These are phyloP conservation scores for Drosophila ezoana DNA, from an alignment of 2,888 invertebrate genomes.

Conservation along the genomic window DNA sequence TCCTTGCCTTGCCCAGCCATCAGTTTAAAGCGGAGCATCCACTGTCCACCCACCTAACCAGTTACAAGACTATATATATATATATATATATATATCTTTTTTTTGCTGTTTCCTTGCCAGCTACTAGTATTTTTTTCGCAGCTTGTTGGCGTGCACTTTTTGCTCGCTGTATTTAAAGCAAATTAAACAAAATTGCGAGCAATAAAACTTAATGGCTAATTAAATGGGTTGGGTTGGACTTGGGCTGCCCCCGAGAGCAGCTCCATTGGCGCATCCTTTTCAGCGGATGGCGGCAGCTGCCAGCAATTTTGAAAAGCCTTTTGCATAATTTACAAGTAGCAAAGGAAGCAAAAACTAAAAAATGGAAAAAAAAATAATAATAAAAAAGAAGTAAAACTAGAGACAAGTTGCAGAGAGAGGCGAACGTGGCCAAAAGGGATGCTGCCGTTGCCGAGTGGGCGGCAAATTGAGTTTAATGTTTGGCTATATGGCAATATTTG, in stretches of 20 bases:
- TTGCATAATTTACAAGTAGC: constrained; percentile 80
- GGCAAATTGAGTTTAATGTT: constrained; percentile 57
- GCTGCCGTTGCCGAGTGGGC: constrained; percentile 29
- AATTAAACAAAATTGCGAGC: constrained; percentile 81
- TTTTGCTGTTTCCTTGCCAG: constrained; percentile 23
- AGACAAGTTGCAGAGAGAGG: constrained; percentile 37
- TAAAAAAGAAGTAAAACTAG: constrained; percentile 19
- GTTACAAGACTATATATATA: constrained; percentile 37
- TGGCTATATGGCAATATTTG: constrained; percentile 57
- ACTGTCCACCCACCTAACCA: constrained; percentile 57
- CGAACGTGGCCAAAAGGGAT: constrained; percentile 8
- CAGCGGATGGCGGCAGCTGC: constrained; percentile 54
- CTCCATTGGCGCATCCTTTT: constrained; percentile 51
- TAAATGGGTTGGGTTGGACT: constrained; percentile 74
- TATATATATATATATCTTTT: background rate
- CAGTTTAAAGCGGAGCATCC: constrained; percentile 27
- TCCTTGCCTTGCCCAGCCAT: background rate
- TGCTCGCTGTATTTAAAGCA: constrained; percentile 74
- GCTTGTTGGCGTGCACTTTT: constrained; percentile 41
- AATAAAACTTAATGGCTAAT: constrained; percentile 81
- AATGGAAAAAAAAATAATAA: constrained; percentile 25
- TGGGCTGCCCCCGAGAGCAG: constrained; percentile 35
- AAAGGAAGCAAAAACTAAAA: constrained; percentile 39
- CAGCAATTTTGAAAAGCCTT: constrained; percentile 72
- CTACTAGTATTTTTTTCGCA: constrained; percentile 42